Evolutionary conservation across 30 jellyfish, hydroid and myxozoan species (phyloP).

Genomic region (Turritopsis dohrnii): DNA sequence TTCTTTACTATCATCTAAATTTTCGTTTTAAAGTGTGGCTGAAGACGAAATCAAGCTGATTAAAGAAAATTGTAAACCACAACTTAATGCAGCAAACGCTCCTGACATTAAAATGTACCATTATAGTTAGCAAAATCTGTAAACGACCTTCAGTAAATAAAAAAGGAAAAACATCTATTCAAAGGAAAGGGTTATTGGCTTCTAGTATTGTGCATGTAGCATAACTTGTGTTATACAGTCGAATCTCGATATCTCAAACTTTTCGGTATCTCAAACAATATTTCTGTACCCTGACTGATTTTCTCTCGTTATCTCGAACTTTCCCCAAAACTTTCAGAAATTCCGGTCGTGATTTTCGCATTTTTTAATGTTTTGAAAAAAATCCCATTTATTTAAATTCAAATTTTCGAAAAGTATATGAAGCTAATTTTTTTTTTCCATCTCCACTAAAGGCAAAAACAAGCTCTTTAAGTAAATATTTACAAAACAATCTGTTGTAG

Average conservation of each 20-base stretch:
- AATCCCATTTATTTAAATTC: not conserved
- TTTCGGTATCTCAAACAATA: not conserved
- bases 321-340: not conserved
- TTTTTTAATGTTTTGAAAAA: not conserved
- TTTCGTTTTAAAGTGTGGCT: too few species aligned
- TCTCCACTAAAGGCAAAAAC: conserved; percentile 8
- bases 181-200: too few species aligned
- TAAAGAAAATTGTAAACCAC: too few species aligned
- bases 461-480: conserved; percentile 17
- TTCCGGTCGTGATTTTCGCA: not conserved
- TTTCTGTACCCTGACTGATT: not conserved
- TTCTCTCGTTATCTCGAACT: not conserved
- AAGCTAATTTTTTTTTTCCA: not conserved
- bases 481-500: conserved; percentile 12
- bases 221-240: too few species aligned
- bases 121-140: too few species aligned
- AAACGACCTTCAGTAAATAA: too few species aligned
- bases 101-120: too few species aligned
- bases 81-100: too few species aligned
- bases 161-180: too few species aligned
- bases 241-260: not conserved
- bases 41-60: too few species aligned
- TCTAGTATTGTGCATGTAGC: too few species aligned
- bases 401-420: not conserved
- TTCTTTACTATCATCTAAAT: too few species aligned